A percentile compares a stretch with the other conserved stretches of the same genome.
phyloP scores from a whole-genome alignment of 2,888 invertebrate genomes.

The Apodemia mormo region DNA sequence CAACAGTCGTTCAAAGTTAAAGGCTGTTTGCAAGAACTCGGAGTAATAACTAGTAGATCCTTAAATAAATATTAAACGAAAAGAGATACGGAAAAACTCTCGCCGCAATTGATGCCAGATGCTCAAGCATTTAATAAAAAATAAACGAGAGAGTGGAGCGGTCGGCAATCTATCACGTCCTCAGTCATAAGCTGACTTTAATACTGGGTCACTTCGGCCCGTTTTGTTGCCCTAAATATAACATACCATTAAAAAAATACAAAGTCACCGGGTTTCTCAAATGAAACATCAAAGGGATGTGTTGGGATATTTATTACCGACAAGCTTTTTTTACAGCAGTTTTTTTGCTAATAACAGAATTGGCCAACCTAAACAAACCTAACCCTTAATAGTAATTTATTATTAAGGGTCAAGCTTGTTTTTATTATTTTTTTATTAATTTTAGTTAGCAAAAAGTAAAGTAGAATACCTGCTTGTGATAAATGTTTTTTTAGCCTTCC shows the following conservation, averaged over 20 bases:
- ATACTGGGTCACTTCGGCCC: slow-evolving; percentile 78
- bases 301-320: slow-evolving; percentile 44
- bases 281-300: slow-evolving; percentile 58
- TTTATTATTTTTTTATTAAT: no score
- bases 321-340: slow-evolving; percentile 2
- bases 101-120: slow-evolving; percentile 72
- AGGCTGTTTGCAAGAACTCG: neutral
- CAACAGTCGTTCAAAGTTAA: slow-evolving; percentile 11
- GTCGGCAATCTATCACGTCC: slow-evolving; percentile 75
- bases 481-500: no score
- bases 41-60: slow-evolving; percentile 14
- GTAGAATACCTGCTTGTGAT: no score
- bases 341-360: no score
- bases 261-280: slow-evolving; percentile 65
- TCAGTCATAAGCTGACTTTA: slow-evolving; percentile 78
- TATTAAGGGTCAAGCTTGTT: no score
- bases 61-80: slow-evolving; percentile 20
- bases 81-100: slow-evolving; percentile 53
- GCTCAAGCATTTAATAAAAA: slow-evolving; percentile 72
- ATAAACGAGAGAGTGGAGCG: slow-evolving; percentile 57
- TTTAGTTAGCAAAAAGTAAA: no score
- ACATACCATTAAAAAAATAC: slow-evolving; percentile 64
- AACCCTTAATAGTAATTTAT: no score
- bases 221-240: slow-evolving; percentile 78
- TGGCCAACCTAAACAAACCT: no score